These are phyloP conservation scores for Columba guinea DNA, from an alignment of 2,797 vertebrate species.

Conservation along the genomic window DNA sequence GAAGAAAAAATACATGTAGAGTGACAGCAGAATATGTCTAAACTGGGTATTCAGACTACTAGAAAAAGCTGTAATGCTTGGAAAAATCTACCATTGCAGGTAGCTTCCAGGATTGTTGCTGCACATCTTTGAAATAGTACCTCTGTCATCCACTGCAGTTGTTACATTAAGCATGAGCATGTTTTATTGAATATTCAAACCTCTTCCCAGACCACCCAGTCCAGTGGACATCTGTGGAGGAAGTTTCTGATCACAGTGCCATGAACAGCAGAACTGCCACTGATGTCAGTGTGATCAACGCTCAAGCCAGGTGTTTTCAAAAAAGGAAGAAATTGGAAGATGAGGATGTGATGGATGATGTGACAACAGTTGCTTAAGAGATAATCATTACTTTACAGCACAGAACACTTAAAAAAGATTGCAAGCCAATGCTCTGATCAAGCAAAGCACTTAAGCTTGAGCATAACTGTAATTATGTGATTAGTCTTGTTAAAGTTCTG, in stretches of 20 bases:
- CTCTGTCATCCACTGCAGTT: neutral
- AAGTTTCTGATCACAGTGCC: neutral
- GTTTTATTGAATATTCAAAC: neutral
- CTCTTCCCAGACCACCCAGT: neutral
- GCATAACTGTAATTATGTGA: conserved; percentile 38
- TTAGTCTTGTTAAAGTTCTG: conserved; percentile 46
- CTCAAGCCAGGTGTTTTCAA: neutral
- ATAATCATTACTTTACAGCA: conserved; percentile 2
- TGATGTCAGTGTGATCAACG: neutral
- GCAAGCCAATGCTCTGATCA: conserved; percentile 24
- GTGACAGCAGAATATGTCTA: neutral
- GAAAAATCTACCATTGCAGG: neutral
- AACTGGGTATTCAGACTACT: neutral
- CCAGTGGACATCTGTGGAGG: neutral
- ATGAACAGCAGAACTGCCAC: neutral
- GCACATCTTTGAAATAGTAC: neutral
- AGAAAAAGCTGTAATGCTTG: neutral
- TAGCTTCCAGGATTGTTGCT: neutral
- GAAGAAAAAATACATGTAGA: neutral
- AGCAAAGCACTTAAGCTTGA: conserved; percentile 40
- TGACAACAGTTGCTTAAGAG: conserved; percentile 18
- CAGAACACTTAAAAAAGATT: conserved; percentile 22
- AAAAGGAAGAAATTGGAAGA: neutral
- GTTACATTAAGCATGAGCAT: neutral
- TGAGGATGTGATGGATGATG: neutral